Evolutionary conservation across 2,888 invertebrate species (phyloP), one percentile per base, ranked within the genome.

Genomic region (Mythimna ferrago): DNA sequence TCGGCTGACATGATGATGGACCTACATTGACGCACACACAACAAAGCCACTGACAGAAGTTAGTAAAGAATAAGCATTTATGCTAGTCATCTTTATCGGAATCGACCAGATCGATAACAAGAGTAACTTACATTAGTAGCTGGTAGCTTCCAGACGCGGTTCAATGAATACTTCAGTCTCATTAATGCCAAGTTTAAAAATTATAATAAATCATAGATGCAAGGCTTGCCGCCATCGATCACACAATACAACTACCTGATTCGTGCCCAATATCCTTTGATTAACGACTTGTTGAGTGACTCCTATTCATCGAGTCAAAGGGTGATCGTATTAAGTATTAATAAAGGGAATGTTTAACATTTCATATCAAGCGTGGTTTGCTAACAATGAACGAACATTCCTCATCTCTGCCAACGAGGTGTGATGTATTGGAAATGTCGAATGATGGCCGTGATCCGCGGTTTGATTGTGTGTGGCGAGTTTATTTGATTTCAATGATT

Each of bases 201-300:
- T 93, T 91, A 93, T 87, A 90, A 96, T 96, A 93, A 95, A 96
- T 96, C 96, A 95, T 90, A 86, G 73, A 82, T 82, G 87, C 88
- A 93, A 94, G 92, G 91, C 89, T 86, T 83, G 93, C 94, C 96
- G 95, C 90, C 93, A 89, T 89, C 88, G 86, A 86, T 89, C 90
- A 89, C 89, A 96, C 95, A 96, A 96, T 93, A 86, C 89, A 90
- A 96, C 96, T 96, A 96, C 96, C 96, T 95, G 94, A 95, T 95
- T 93, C 91, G 88, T 90, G 93, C 91, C 94, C 93, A 95, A 95
- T 94, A 94, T 92, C 88, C 86, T 91, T 94, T 96, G 96, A 96
- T 96, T 96, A 96, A 96, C 96, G 96, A 96, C 90, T 90, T 92
- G 94, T 95, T 96, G 96, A 96, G 96, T 95, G 95, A 95, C 93